Evolutionary conservation across 2,888 invertebrate genomes (phyloP), one percentile per base, ranked within the genome.

Genomic region (Eupithecia inturbata): DNA sequence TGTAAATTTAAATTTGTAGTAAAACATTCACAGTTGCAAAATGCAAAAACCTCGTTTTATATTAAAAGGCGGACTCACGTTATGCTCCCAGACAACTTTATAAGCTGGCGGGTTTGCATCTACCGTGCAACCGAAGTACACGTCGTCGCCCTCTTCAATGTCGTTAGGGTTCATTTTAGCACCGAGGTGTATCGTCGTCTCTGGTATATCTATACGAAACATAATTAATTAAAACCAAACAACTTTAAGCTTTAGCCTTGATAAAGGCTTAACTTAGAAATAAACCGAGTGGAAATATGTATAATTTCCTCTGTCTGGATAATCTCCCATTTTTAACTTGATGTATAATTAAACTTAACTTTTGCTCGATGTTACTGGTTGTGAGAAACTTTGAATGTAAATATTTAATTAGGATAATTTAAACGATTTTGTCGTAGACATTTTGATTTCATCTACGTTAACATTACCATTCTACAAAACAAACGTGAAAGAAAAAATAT

Each of bases 21-120:
- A 72, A 69, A 71, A 75, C 75, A 74, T 74, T 66, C 74, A 71
- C 49, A 36, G 69, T 67, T 67, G 64, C 45, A 68, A 70, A 70
- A 75, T 72, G 70, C 70, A 75, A 72, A 62, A 75, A 70, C 70
- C 72, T 74, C 67, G 68, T 68, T 77, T 69, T 70, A 72, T 71
- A 72, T 74, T 75, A 75, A 71, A 72, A 68, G 62, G 72, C 64
- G 33, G 74, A 91, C 95, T 94, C 81, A 95, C 95, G 79, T 95
- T 93, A 82, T 95, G 95, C 80, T 95, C 94, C 95, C 95, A 95
- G 78, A 94, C 87, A 79, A 95, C 92, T 91, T 95, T 95, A 85
- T 95, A 95, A 77, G 93, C 93, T 39, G 93, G 91, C 19, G 95
- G 95, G 84, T 95, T 94, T 78, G 95, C 94, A 81, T 92, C 92